These are phyloP conservation scores for Gerris lacustris DNA, from an alignment of 2,888 invertebrate genomes.

Conservation along the genomic window DNA sequence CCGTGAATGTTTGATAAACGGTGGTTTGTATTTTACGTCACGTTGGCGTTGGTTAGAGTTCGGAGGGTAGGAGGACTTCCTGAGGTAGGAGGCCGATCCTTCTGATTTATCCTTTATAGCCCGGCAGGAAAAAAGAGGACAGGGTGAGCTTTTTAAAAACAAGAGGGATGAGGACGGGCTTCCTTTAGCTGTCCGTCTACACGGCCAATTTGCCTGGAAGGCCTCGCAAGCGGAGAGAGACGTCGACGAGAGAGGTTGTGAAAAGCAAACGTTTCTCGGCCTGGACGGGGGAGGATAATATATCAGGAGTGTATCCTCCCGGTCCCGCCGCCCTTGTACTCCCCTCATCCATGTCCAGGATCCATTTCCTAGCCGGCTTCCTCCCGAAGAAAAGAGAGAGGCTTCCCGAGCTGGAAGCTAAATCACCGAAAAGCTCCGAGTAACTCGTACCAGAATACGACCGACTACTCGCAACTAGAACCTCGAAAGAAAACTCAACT, in stretches of 20 bases:
- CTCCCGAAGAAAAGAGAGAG: not conserved
- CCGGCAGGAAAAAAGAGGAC: not conserved
- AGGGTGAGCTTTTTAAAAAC: not conserved
- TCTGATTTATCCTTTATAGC: not conserved
- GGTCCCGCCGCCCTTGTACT: not conserved
- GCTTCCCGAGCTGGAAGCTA: not conserved
- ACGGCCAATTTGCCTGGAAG: not conserved
- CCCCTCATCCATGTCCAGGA: not conserved
- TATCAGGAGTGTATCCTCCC: not conserved
- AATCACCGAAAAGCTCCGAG: not conserved
- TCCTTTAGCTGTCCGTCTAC: not conserved
- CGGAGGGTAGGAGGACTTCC: not conserved
- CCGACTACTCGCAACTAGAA: not conserved
- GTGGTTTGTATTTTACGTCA: not conserved
- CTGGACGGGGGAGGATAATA: not conserved
- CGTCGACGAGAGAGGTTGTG: not conserved
- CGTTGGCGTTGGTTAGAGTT: not conserved
- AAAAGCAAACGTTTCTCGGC: not conserved
- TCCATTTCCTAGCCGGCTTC: slow-evolving; percentile 1
- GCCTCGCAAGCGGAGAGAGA: not conserved
- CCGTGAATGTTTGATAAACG: not conserved
- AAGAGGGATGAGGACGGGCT: not conserved
- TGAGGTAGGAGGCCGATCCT: not conserved
- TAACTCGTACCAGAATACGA: too few species aligned
- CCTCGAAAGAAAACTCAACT: not conserved